A percentile compares a stretch with the other conserved stretches of the same genome.
Conservation (phyloP, 1,140 invertebrate species). For the Diabrotica undecimpunctata region DNA sequence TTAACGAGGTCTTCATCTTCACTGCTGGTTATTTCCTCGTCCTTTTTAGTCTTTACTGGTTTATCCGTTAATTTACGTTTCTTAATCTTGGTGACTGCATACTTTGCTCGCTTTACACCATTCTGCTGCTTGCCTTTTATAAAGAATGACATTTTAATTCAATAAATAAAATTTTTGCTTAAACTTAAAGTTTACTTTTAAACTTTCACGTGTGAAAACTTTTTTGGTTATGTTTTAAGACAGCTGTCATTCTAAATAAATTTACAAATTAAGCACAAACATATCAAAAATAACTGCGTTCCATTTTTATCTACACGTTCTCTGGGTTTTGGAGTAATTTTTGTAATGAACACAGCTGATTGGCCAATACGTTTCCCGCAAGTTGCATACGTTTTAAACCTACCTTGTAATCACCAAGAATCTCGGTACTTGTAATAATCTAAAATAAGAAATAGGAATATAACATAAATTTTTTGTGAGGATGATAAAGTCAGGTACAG, state of each 20-base stretch:
- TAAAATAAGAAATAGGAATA: too few species aligned
- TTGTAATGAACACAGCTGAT: too few species aligned
- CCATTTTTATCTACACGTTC: too few species aligned
- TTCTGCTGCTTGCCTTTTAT: slow-evolving; percentile 57
- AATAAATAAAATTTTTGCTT: not conserved
- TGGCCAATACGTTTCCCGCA: too few species aligned
- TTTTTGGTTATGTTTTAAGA: slow-evolving; percentile 1
- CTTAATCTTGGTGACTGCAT: slow-evolving; percentile 26
- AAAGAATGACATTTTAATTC: slow-evolving; percentile 53
- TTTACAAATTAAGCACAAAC: too few species aligned
- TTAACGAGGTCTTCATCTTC: slow-evolving; percentile 52
- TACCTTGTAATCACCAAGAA: too few species aligned
- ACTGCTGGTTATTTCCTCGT: slow-evolving; percentile 47
- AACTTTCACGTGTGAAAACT: slow-evolving; percentile 18
- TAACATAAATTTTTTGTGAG: too few species aligned
- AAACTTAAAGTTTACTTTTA: not conserved
- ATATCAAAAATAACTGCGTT: too few species aligned
- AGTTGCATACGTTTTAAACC: too few species aligned
- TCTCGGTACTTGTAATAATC: too few species aligned
- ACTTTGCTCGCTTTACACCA: slow-evolving; percentile 46
- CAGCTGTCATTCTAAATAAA: not conserved
- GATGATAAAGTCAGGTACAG: too few species aligned
- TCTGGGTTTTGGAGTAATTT: too few species aligned
- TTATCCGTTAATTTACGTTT: slow-evolving; percentile 36
- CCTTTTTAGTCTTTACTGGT: slow-evolving; percentile 32